Evolutionary conservation across 2,797 vertebrate genomes (phyloP), one percentile per base, ranked within the genome.

Genomic region (Ctenopoma multispine): DNA sequence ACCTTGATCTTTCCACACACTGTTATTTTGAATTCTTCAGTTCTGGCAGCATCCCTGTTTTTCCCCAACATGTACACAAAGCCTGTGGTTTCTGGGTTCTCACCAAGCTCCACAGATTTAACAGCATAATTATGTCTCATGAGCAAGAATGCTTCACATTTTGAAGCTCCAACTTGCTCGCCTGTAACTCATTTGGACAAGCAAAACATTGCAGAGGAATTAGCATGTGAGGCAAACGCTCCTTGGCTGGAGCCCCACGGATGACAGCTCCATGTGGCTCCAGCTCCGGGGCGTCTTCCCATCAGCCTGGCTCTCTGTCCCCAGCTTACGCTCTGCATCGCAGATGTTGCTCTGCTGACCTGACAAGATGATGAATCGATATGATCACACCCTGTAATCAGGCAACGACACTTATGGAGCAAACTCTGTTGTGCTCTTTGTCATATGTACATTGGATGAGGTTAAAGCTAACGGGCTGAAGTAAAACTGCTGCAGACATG

Each of bases 291-390:
- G 54, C 21, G 75, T 72, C 75, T 81, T 82, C 81, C 61, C 65
- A 66, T 62, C 18, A 78, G 54, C 53, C 65, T 18, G 43, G 44
- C 67, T 82, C 69, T 76, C 51, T 75, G 65, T 59, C 54, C 43
- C 55, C 36, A 40, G 64, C 66, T n/a, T 60, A 24, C 34, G 34
- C 57, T 72, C 79, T 84, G 79, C 72, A 49, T 36, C 72, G 67
- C 85, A 84, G 78, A 84, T 86, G 75, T 87, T 79, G 51, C 70
- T 58, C 70, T 29, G 48, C 80, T 72, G 69, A 80, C 69, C 68
- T 82, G 75, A 80, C 81, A 80, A 58, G 47, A 80, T 76, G 81
- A 87, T 77, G 71, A 81, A 86, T 79, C 10, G 27, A 67, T 79
- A 53, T 49, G 23, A 74, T 75, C 24, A 36, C 17, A 38, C 43